Percentiles rank a stretch among this genome's conserved stretches.
Evolutionary conservation across 2,797 vertebrate genomes (phyloP).

Genomic region (Euthynnus affinis): DNA sequence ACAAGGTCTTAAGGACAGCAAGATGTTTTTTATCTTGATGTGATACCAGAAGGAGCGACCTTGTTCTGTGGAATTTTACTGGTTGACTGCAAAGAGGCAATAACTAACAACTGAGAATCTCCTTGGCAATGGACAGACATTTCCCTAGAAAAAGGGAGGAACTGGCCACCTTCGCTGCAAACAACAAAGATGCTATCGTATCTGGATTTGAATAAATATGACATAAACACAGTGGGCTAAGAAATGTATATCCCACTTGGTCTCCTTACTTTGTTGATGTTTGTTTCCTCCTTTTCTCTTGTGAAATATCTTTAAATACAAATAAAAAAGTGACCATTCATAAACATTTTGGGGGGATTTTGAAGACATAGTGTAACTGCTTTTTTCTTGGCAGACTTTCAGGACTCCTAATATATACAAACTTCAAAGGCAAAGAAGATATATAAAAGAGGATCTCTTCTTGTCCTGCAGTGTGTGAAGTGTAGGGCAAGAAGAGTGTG

Average conservation of each 20-base stretch:
- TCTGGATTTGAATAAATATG: background rate
- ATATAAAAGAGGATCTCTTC: conserved; percentile 37
- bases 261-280: background rate
- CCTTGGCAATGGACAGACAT: background rate
- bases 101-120: background rate
- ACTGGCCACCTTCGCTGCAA: background rate
- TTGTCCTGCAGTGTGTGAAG: conserved; percentile 37
- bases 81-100: background rate
- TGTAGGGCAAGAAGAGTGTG: conserved; percentile 18
- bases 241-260: background rate
- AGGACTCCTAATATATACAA: conserved; percentile 36
- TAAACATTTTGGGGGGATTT: background rate
- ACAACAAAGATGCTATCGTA: background rate
- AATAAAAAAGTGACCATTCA: background rate
- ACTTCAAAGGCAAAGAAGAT: conserved; percentile 36
- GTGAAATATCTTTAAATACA: background rate
- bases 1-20: background rate
- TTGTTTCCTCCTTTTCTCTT: background rate
- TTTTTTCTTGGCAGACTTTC: conserved; percentile 41
- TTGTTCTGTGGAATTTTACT: background rate
- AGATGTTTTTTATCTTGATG: background rate
- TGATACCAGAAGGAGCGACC: background rate
- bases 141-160: background rate
- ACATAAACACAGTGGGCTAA: background rate
- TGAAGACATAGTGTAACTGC: conserved; percentile 12